phyloP scores from a whole-genome alignment of 2,797 vertebrate species.

The Lacerta bilineata region DNA sequence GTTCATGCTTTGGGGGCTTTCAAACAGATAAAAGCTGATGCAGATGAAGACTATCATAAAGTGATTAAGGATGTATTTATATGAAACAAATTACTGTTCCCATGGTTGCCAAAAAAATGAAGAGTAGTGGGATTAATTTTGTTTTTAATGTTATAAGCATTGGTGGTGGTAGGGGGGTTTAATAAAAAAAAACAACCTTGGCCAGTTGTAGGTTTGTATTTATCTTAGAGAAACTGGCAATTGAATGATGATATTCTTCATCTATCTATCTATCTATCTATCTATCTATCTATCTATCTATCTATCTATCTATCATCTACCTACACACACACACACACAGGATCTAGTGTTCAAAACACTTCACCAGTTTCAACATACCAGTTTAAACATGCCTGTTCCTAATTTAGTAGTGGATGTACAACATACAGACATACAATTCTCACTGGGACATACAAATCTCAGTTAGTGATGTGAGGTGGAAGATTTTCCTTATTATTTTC shows the following conservation, averaged over 20 bases:
- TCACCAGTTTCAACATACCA: background rate
- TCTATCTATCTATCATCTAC: too few species aligned
- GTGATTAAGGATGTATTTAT: conserved; percentile 1
- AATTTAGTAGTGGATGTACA: background rate
- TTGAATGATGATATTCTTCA: background rate
- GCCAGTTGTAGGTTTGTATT: background rate
- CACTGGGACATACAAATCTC: background rate
- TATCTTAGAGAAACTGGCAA: background rate
- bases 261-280: too few species aligned
- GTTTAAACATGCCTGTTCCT: background rate
- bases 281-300: too few species aligned
- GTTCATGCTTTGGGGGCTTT: conserved; percentile 4
- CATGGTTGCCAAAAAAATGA: background rate
- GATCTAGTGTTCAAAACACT: background rate
- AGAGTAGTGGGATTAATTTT: conserved; percentile 5
- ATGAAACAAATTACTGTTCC: conserved; percentile 15
- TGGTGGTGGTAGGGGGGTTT: background rate
- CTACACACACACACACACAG: too few species aligned
- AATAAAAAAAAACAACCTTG: background rate
- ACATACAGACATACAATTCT: background rate
- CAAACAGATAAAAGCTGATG: background rate
- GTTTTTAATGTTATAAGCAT: background rate
- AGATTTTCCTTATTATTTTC: too few species aligned
- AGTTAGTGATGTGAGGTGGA: too few species aligned
- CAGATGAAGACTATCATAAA: conserved; percentile 13